Evolutionary conservation across 1,140 invertebrate species (phyloP), one percentile per base, ranked within the genome.

Genomic region (Vollenhovia emeryi): DNA sequence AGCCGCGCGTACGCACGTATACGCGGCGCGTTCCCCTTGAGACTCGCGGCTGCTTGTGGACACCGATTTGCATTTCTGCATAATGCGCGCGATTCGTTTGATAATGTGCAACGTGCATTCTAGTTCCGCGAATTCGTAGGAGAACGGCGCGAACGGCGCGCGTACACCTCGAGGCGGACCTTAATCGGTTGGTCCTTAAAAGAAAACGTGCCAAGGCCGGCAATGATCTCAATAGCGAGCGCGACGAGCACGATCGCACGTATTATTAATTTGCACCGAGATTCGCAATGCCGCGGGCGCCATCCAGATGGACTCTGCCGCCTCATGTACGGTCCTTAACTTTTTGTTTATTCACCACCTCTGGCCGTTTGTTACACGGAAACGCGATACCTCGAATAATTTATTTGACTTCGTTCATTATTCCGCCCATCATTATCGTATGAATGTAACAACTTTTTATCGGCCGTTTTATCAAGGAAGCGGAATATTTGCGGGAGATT

Each of bases 141-240:
- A 89, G 87, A 87, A 87, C 86, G 87, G 71, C 84, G 87, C 11
- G 78, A 71, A 57, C 36, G 48, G 45, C 86, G 69, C 62, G 36
- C 52, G 33, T 11, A 45, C 66, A 88, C 50, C 78, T 78, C 82
- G 82, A 36, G 24, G 78, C 78, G 78, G 78, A 45, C 75, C 59
- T 71, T 80, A 82, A 83, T 85, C 71, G 71, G 74, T 45, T 59
- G 87, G 55, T 87, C 88, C 87, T 89, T 89, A 89, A 89, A 89
- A 86, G 87, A 83, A 89, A 89, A 87, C 74, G 87, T 89, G 88
- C 88, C 88, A 89, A 89, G 88, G 88, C 83, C 87, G 82, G 7
- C 66, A 68, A 57, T 74, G 78, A 79, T 79, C 64, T 45, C 40
- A 75, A 88, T 79, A 50, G 62, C n/a, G 40, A 64, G 27, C 7